Evolutionary conservation across 1,140 invertebrate species (phyloP), one percentile per base, ranked within the genome.

Genomic region (Fopius arisanus): DNA sequence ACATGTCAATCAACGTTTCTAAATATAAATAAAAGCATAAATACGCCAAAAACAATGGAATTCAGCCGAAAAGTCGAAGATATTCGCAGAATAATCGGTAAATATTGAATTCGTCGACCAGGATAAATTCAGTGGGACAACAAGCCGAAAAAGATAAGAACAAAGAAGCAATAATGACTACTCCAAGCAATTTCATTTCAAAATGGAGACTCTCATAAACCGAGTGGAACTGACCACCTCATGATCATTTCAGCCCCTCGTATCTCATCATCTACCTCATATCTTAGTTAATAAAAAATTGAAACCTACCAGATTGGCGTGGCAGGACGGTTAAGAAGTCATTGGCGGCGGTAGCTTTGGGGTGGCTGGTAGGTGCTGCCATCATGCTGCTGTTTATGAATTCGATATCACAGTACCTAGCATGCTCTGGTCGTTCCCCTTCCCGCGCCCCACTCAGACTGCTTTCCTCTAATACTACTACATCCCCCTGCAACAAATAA

Each of bases 391-490:
- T 87, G 85, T 88, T 88, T 87, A 86, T 86, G 83, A 83, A 88
- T 87, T 88, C 81, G 84, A 88, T 88, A 88, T 88, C 87, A 88
- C 87, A 88, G 86, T 87, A 88, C 84, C 87, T 86, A 87, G 83
- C 84, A 85, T 84, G 83, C 82, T 88, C 86, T 86, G 85, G 83
- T 88, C 85, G 81, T 80, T 82, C 83, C 82, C 85, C 84, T 82
- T 88, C 84, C 84, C 83, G 85, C 84, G 86, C 83, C 86, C 86
- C 84, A 86, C 81, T 85, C 87, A 88, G 85, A 87, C 86, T 86
- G 84, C 84, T 87, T 87, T 84, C 83, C 85, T 86, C 87, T 88
- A 88, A 85, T 88, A 88, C 87, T 88, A 87, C 85, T 87, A 85
- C 85, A 88, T 88, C 87, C 85, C 86, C 86, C 89, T 89, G 71